phyloP scores from a whole-genome alignment of 64 coral and sea anemone species.

The Exaiptasia diaphana region DNA sequence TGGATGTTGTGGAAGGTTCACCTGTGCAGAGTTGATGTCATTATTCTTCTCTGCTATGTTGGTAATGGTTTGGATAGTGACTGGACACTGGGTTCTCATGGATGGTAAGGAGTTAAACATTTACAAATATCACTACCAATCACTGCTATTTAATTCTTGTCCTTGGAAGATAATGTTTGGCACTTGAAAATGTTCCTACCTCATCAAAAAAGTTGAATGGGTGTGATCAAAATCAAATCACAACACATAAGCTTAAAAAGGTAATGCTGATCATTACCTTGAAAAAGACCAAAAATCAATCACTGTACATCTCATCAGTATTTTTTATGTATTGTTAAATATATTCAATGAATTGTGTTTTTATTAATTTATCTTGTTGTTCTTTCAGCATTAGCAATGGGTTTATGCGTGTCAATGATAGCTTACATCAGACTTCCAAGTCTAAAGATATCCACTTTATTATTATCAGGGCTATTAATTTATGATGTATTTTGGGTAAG shows the following conservation, averaged over 20 bases:
- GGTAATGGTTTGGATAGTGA: slow-evolving; percentile 89
- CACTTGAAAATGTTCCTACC: no score
- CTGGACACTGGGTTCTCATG: slow-evolving; percentile 95
- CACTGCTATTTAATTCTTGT: no score
- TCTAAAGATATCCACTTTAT: slow-evolving; percentile 89
- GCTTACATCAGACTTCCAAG: slow-evolving; percentile 92
- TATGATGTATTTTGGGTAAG: slow-evolving; percentile 99
- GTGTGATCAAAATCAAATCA: no score
- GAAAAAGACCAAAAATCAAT: no score
- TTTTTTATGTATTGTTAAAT: no score
- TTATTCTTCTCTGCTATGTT: slow-evolving; percentile 70
- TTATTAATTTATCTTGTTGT: neutral
- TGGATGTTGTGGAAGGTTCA: slow-evolving; percentile 84
- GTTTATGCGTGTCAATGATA: slow-evolving; percentile 97
- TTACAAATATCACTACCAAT: neutral
- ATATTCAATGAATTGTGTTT: neutral
- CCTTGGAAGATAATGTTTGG: no score
- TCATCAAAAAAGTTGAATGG: no score
- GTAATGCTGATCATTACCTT: no score
- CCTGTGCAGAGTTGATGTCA: slow-evolving; percentile 77
- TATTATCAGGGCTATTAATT: slow-evolving; percentile 76
- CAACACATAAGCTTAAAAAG: no score
- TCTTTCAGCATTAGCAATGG: slow-evolving; percentile 86
- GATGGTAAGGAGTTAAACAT: slow-evolving; percentile 58
- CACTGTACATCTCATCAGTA: no score